A percentile compares a stretch with the other conserved stretches of the same genome.
These are phyloP conservation scores for Pyrrhia umbra DNA, from an alignment of 2,888 invertebrate genomes.

Conservation along the genomic window DNA sequence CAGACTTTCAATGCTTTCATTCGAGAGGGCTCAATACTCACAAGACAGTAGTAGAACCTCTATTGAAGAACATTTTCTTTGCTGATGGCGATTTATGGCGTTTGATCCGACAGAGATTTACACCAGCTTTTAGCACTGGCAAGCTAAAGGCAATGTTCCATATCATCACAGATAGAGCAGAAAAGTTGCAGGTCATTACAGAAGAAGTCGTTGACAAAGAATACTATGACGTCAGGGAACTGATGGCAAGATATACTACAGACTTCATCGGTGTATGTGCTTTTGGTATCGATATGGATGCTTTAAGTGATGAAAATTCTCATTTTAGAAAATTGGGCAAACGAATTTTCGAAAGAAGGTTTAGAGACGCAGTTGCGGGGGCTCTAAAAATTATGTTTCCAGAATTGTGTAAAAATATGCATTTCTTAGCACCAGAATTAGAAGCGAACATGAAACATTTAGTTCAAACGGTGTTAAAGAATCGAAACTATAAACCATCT, in stretches of 20 bases:
- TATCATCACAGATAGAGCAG: constrained; percentile 80
- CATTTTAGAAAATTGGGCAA: constrained; percentile 81
- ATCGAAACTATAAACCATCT: constrained; percentile 78
- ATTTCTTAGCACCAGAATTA: constrained; percentile 75
- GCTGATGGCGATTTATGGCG: constrained; percentile 85
- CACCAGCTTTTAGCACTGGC: constrained; percentile 82
- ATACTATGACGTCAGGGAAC: constrained; percentile 79
- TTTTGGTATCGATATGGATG: constrained; percentile 83
- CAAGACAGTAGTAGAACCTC: constrained; percentile 78
- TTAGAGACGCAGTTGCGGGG: constrained; percentile 73
- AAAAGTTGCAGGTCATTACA: constrained; percentile 77
- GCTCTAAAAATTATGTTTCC: constrained; percentile 80
- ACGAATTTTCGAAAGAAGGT: constrained; percentile 78
- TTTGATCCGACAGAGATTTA: constrained; percentile 81
- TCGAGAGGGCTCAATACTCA: constrained; percentile 79
- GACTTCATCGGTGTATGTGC: constrained; percentile 85
- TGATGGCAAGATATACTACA: constrained; percentile 85
- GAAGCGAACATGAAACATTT: constrained; percentile 75
- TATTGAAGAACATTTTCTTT: constrained; percentile 82
- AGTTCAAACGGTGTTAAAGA: constrained; percentile 73
- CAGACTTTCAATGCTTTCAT: constrained; percentile 80
- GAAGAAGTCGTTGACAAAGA: constrained; percentile 73
- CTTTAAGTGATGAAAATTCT: constrained; percentile 79
- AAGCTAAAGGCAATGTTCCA: constrained; percentile 86
- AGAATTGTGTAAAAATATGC: constrained; percentile 76